These are phyloP conservation scores for Sapajus apella DNA, from an alignment of 2,113 vertebrate species.

Conservation along the genomic window DNA sequence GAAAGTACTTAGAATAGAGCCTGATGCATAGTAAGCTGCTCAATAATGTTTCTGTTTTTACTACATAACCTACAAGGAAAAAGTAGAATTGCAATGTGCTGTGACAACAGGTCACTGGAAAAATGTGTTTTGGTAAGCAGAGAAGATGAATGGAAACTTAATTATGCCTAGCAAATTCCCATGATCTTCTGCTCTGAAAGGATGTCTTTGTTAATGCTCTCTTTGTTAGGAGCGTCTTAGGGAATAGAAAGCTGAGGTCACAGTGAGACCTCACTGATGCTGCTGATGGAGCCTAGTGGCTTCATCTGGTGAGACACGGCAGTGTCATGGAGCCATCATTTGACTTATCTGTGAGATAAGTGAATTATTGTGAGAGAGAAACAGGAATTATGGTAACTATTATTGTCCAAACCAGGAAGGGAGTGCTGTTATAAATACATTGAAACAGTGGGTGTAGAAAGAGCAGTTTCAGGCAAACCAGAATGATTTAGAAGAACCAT, in stretches of 20 bases:
- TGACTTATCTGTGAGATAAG: neutral
- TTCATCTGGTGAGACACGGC: neutral
- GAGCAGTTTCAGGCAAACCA: neutral
- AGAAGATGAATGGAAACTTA: constrained; percentile 62
- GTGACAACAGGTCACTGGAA: constrained; percentile 4
- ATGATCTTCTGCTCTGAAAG: constrained; percentile 5
- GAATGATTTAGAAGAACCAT: neutral
- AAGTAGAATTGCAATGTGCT: neutral
- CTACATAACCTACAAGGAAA: neutral
- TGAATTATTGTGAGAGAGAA: neutral
- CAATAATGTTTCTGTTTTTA: neutral
- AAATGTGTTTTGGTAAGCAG: constrained; percentile 48
- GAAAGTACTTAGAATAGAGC: neutral
- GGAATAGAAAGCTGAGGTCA: neutral
- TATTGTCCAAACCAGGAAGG: neutral
- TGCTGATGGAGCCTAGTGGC: neutral
- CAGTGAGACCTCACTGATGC: neutral
- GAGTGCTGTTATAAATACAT: neutral
- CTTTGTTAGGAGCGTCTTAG: neutral
- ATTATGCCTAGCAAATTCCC: constrained; percentile 61
- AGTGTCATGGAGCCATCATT: neutral
- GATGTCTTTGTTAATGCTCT: neutral
- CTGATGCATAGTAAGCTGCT: neutral
- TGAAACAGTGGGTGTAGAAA: neutral
- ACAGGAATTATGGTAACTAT: neutral